Base-by-base conservation (phyloP, 2,113 vertebrate genomes). In the Phaetusa simplex region DNA sequence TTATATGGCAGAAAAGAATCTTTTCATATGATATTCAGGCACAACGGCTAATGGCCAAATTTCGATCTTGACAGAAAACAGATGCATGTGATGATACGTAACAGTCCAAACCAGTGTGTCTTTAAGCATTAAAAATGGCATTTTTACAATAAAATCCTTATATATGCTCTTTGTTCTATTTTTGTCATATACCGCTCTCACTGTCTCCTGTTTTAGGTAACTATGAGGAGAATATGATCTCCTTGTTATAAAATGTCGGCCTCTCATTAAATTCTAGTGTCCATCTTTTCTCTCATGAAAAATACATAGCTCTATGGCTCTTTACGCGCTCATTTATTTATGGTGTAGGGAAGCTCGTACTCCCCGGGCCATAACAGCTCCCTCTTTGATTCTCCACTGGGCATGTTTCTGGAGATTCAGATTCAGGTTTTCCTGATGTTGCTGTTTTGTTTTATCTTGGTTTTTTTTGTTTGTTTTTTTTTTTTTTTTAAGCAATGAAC, bases 221-320 rank as follows among this genome's bases (percentile, higher is more conserved):
- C 34, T 43, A 11, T 22, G 15, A 87, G 70, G 29, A 85, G 38
- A 87, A 53, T 7, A 14, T 47, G 14, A 56, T 55, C 30, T 49
- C 40, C 58, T 83, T 69, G 36, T 62, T 83, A 42, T 19, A 67
- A 90, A 96, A 95, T 62, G n/a, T 50, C 53, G 50, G 21, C n/a
- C 14, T 91, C 14, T 90, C 15, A 4, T 85, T 86, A 42, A 32
- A 24, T 86, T 24, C 87, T 81, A 8, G 22, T 81, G 88, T 88
- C 92, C 78, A 9, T 83, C 74, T 85, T 93, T 61, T 90, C 78
- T 82, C 49, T 95, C 79, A 81, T 92, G 79, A 96, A 96, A 96
- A 88, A 95, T 94, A 62, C 29, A 88, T 70, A 23, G 9, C 38
- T 74, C 59, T 45, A 2, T 20, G 76, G 40, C 40, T 90, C 50